These are phyloP conservation scores for Timema cristinae DNA, from an alignment of 2,888 invertebrate genomes.

Conservation along the genomic window DNA sequence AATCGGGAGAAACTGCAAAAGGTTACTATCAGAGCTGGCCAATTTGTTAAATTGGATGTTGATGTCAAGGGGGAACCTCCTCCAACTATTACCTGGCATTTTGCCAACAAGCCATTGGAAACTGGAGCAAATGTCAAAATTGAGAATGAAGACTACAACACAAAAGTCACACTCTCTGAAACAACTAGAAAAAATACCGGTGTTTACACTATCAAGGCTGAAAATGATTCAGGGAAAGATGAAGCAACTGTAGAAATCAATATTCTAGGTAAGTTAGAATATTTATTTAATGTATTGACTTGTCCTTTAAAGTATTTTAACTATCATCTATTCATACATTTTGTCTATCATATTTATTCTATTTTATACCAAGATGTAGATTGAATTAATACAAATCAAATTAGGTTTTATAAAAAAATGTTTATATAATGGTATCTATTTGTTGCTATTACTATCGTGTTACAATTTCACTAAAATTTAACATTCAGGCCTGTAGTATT, in stretches of 20 bases:
- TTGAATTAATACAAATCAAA: too few species aligned
- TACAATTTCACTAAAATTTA: too few species aligned
- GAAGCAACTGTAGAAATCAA: constrained; percentile 91
- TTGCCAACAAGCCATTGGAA: constrained; percentile 63
- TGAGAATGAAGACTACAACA: constrained; percentile 88
- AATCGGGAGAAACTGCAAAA: constrained; percentile 90
- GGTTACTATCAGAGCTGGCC: constrained; percentile 84
- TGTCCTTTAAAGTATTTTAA: too few species aligned
- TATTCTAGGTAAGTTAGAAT: constrained; percentile 59
- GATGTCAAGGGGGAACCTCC: constrained; percentile 96
- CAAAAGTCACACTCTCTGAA: constrained; percentile 75
- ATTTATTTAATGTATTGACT: neutral
- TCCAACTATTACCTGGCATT: constrained; percentile 82
- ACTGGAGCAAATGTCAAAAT: constrained; percentile 66
- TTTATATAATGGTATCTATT: too few species aligned
- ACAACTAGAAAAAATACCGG: constrained; percentile 84
- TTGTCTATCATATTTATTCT: too few species aligned
- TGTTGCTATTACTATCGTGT: too few species aligned
- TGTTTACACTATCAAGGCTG: constrained; percentile 84
- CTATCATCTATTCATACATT: too few species aligned
- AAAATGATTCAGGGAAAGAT: constrained; percentile 90
- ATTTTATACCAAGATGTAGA: too few species aligned
- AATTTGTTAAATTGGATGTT: constrained; percentile 85
- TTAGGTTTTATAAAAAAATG: too few species aligned
- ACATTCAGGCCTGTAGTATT: too few species aligned